These are phyloP conservation scores for Cantharis flavilabris DNA, from an alignment of 2,888 invertebrate genomes.

Conservation along the genomic window DNA sequence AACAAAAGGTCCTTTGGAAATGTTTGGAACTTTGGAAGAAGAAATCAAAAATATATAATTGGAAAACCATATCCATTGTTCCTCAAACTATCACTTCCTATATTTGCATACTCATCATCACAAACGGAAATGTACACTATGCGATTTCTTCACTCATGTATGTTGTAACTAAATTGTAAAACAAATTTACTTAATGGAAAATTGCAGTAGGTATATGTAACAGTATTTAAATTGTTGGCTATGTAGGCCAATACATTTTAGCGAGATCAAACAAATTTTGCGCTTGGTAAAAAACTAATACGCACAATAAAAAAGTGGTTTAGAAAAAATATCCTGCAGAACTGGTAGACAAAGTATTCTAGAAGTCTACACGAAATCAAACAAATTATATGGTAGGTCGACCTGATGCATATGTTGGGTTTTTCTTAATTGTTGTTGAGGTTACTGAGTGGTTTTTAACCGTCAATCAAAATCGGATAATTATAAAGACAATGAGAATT, in stretches of 20 bases:
- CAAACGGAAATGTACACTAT: neutral
- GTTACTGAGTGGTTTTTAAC: neutral
- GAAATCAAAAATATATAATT: neutral
- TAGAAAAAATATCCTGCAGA: neutral
- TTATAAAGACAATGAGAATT: neutral
- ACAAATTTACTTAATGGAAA: neutral
- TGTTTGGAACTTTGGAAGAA: neutral
- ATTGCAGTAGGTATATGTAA: neutral
- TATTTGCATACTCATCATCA: neutral
- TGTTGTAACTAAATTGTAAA: neutral
- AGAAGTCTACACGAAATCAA: neutral
- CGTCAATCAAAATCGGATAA: neutral
- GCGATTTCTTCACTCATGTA: neutral
- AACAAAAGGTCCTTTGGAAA: no score
- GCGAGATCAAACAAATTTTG: neutral
- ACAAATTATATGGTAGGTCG: neutral
- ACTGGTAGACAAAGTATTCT: neutral
- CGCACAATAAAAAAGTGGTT: neutral
- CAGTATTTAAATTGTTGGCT: neutral
- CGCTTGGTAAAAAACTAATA: neutral
- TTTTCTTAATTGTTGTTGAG: neutral
- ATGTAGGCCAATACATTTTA: neutral
- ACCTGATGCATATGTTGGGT: neutral
- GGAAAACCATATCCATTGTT: neutral
- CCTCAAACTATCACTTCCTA: neutral